These are phyloP conservation scores for Parthenolecanium corni DNA, from an alignment of 2,888 invertebrate species.

Conservation along the genomic window DNA sequence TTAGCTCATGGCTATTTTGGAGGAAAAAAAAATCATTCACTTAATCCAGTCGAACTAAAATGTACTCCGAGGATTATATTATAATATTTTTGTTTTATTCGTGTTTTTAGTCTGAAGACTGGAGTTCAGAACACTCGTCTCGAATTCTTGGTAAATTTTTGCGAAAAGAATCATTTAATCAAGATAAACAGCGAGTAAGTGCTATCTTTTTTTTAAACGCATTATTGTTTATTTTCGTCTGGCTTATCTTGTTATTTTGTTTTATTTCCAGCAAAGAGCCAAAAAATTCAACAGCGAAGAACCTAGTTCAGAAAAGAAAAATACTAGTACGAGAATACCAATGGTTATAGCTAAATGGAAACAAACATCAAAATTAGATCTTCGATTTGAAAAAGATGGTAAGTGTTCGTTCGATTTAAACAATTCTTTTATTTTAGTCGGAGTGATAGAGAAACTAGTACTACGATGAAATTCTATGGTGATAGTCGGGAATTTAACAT, in stretches of 20 bases:
- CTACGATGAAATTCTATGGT: no score
- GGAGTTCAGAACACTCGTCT: constrained; percentile 60
- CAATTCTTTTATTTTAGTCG: no score
- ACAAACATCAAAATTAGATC: constrained; percentile 52
- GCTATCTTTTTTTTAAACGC: not conserved
- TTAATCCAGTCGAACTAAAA: not conserved
- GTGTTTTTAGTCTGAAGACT: constrained; percentile 51
- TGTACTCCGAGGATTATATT: no score
- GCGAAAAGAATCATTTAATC: constrained; percentile 47
- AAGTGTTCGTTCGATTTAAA: constrained; percentile 34
- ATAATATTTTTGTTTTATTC: constrained; percentile 14
- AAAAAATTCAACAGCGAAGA: constrained; percentile 32
- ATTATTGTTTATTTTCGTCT: not conserved
- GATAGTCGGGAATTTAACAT: no score
- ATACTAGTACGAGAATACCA: constrained; percentile 34
- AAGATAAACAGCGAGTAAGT: constrained; percentile 38
- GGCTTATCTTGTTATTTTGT: no score
- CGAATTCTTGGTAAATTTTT: constrained; percentile 55
- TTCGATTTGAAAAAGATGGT: constrained; percentile 58
- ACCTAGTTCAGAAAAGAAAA: constrained; percentile 30
- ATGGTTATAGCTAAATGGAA: constrained; percentile 59
- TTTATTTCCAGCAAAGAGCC: constrained; percentile 33
- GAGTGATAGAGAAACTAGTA: no score
- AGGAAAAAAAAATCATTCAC: no score
- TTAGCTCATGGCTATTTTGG: no score